A percentile compares a stretch with the other conserved stretches of the same genome.
These are phyloP conservation scores for Neoascia interrupta DNA, from an alignment of 2,888 invertebrate genomes.

Conservation along the genomic window DNA sequence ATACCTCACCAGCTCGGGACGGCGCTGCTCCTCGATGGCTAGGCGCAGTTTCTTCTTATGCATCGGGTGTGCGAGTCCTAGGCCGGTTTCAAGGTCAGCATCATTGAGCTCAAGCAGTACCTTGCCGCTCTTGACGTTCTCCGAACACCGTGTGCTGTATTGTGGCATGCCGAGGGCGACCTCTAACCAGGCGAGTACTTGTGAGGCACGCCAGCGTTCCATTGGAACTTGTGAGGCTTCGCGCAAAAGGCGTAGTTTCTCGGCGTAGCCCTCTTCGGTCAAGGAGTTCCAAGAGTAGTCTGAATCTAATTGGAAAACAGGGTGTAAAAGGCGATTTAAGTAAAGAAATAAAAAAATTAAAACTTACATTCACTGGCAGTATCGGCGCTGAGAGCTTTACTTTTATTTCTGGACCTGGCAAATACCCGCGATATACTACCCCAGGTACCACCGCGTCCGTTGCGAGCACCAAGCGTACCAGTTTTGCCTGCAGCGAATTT, in stretches of 20 bases:
- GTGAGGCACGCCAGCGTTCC: conserved; percentile 94
- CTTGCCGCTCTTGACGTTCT: conserved; percentile 97
- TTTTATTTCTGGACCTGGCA: conserved; percentile 91
- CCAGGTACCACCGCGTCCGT: conserved; percentile 89
- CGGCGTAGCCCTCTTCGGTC: conserved; percentile 79
- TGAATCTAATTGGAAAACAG: conserved; percentile 71
- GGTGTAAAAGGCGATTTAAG: not conserved
- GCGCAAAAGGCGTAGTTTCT: conserved; percentile 82
- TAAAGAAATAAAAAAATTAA: not conserved
- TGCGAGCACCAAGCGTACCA: conserved; percentile 79
- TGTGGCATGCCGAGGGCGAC: conserved; percentile 96
- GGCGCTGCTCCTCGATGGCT: conserved; percentile 95
- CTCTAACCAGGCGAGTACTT: conserved; percentile 96
- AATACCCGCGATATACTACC: conserved; percentile 95
- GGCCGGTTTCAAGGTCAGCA: conserved; percentile 92
- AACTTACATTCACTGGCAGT: conserved; percentile 82
- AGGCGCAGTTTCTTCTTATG: conserved; percentile 95
- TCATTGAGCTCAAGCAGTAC: conserved; percentile 95
- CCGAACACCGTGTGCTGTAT: conserved; percentile 92
- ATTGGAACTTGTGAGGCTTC: conserved; percentile 92
- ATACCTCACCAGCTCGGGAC: conserved; percentile 92
- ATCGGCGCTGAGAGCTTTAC: conserved; percentile 82
- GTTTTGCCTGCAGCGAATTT: conserved; percentile 78
- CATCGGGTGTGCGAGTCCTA: conserved; percentile 95
- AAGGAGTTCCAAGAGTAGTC: conserved; percentile 79